Evolutionary conservation across 2,113 vertebrate species (phyloP).

Genomic region (Catharus bicknelli): DNA sequence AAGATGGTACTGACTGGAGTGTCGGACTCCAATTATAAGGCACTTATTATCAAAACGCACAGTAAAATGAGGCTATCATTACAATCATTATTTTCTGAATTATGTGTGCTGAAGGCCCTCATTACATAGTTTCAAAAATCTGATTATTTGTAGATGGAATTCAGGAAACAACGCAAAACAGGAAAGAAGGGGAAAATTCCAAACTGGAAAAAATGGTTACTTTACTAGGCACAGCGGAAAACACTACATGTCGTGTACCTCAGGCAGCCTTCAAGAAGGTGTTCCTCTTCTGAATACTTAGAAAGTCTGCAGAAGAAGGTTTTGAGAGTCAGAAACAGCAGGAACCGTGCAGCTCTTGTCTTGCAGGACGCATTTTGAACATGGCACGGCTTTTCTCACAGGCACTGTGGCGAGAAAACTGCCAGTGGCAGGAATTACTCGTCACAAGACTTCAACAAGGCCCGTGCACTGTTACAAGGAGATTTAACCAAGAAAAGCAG

Average conservation of each 20-base stretch:
- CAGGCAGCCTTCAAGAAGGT: background rate
- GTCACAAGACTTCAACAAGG: background rate
- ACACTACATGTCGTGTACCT: background rate
- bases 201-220: background rate
- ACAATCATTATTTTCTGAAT: background rate
- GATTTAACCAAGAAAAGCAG: background rate
- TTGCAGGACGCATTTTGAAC: background rate
- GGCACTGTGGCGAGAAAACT: background rate
- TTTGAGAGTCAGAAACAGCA: background rate
- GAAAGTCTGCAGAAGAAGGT: background rate
- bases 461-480: rapidly evolving
- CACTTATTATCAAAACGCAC: background rate
- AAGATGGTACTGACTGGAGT: background rate
- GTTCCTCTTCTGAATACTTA: background rate
- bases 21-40: background rate
- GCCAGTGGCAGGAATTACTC: background rate
- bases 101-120: background rate
- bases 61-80: background rate
- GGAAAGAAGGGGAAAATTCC: background rate
- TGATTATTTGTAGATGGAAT: background rate
- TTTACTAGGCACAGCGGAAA: background rate
- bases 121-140: background rate
- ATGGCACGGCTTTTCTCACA: background rate
- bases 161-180: background rate
- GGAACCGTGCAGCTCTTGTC: background rate